Evolutionary conservation across 2,113 vertebrate species (phyloP).

Genomic region (Arothron firmamentum): DNA sequence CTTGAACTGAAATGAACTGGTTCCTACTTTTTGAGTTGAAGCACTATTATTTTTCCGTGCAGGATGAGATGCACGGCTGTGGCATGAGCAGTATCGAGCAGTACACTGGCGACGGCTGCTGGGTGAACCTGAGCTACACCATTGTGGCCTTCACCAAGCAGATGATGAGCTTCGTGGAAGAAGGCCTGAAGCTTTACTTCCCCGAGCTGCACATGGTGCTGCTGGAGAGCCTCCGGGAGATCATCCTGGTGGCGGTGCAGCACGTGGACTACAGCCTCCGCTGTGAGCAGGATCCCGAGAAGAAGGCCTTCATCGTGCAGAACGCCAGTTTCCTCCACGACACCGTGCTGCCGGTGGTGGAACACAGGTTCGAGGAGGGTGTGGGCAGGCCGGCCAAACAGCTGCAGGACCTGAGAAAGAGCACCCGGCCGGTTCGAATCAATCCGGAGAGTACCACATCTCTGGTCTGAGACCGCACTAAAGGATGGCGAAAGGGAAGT

Average conservation of each 20-base stretch:
- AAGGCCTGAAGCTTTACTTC: conserved; percentile 93
- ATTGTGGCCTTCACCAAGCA: conserved; percentile 98
- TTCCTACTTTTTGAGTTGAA: neutral
- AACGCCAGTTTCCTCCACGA: conserved; percentile 94
- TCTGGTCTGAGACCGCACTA: conserved; percentile 73
- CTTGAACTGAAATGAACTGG: neutral
- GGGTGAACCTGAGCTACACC: conserved; percentile 98
- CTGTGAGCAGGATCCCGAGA: conserved; percentile 94
- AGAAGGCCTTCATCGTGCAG: conserved; percentile 90
- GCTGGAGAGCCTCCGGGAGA: conserved; percentile 91
- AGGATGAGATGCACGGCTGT: conserved; percentile 91
- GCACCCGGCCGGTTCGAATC: conserved; percentile 81
- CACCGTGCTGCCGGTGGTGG: conserved; percentile 93
- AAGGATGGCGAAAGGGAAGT: neutral
- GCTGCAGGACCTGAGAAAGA: conserved; percentile 91
- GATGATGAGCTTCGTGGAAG: conserved; percentile 95
- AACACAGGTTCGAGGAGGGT: conserved; percentile 90
- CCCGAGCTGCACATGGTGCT: conserved; percentile 97
- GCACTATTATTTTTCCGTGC: neutral
- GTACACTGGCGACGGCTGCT: conserved; percentile 94
- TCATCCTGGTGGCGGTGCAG: conserved; percentile 93
- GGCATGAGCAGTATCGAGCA: conserved; percentile 87
- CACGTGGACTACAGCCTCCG: conserved; percentile 97
- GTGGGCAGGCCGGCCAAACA: conserved; percentile 97
- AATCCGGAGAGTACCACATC: conserved; percentile 96